A percentile compares a stretch with the other conserved stretches of the same genome.
These are phyloP conservation scores for Drosophila subquinaria DNA, from an alignment of 2,888 invertebrate species.

Conservation along the genomic window DNA sequence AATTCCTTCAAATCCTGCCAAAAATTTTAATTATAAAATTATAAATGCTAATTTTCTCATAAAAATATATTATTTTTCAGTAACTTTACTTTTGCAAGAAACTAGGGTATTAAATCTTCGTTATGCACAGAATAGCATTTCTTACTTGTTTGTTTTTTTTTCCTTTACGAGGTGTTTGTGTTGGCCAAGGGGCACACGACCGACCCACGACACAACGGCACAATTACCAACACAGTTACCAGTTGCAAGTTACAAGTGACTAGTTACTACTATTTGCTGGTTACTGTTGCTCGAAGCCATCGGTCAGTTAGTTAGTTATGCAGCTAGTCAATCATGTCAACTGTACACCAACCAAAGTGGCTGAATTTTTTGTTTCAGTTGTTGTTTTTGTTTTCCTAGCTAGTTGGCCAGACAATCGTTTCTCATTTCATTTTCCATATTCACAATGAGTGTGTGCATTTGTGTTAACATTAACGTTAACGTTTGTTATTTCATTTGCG, in stretches of 20 bases:
- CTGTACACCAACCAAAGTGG: slow-evolving; percentile 67
- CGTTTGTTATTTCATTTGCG: slow-evolving; percentile 20
- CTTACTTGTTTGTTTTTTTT: slow-evolving; percentile 28
- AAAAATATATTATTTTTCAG: too few species aligned
- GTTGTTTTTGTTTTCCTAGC: slow-evolving; percentile 13
- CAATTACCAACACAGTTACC: slow-evolving; percentile 45
- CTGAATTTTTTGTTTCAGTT: slow-evolving; percentile 29
- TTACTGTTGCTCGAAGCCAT: slow-evolving; percentile 29
- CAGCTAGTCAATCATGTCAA: slow-evolving; percentile 82
- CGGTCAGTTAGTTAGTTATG: slow-evolving; percentile 36
- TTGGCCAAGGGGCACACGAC: slow-evolving; percentile 56
- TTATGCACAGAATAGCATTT: neutral
- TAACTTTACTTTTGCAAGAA: neutral
- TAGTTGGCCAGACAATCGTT: slow-evolving; percentile 20
- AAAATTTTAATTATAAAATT: too few species aligned
- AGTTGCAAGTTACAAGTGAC: neutral
- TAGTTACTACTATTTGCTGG: slow-evolving; percentile 17
- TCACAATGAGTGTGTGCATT: slow-evolving; percentile 12
- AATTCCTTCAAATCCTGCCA: too few species aligned
- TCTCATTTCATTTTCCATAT: slow-evolving; percentile 7
- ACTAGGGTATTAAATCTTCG: neutral
- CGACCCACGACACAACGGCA: slow-evolving; percentile 50
- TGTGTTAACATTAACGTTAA: slow-evolving; percentile 9
- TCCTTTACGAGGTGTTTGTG: slow-evolving; percentile 55
- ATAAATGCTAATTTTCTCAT: too few species aligned